Base-by-base conservation (phyloP, 1,140 invertebrate genomes). In the Drosophila kanapiae region DNA sequence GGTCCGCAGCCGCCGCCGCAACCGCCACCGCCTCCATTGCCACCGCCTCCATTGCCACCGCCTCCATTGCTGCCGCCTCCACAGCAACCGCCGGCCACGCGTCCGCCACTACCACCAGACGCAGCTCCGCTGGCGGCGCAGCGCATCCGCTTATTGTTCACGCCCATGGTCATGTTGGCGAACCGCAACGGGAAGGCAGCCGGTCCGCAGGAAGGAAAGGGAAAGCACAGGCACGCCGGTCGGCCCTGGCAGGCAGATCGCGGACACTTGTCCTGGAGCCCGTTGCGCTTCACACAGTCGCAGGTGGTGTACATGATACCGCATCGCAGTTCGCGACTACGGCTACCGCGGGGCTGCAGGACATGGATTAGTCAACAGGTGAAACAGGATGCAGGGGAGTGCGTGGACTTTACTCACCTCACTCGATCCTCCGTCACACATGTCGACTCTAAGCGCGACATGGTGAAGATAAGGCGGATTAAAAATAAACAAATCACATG, bases 201-300 rank as follows among this genome's bases (percentile, higher is more conserved):
- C 16, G 92, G 92, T 51, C 91, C 82, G 83, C 96, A 97, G 23
- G 95, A 93, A 1, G 96, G 96, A 61, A 95, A 94, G 2, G 96
- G 94, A 77, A 95, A 94, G 14, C 94, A 95, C 82, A 96, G 92
- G 78, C 96, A 96, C 27, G 95, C 94, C 0, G 96, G 95, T 49
- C 95, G 92, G 29, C 96, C 96, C 68, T 95, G 94, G 78, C 96
- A 96, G 61, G 95, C 94, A 40, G 94, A 94, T 27, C 96, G 93
- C 23, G 95, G 94, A 76, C 96, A 97, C 61, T 96, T 95, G 81
- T 96, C 96, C 91, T 97, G 96, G 6, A 97, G 92, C 1, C 96
- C 96, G 92, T 97, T 96, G n/a, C 95, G 94, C 78, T 95, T 96
- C 51, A 96, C 95, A 80, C 96, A 97, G 65, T 96, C 95, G 77